phyloP scores from a whole-genome alignment of 2,113 vertebrate genomes.

The Pan paniscus region DNA sequence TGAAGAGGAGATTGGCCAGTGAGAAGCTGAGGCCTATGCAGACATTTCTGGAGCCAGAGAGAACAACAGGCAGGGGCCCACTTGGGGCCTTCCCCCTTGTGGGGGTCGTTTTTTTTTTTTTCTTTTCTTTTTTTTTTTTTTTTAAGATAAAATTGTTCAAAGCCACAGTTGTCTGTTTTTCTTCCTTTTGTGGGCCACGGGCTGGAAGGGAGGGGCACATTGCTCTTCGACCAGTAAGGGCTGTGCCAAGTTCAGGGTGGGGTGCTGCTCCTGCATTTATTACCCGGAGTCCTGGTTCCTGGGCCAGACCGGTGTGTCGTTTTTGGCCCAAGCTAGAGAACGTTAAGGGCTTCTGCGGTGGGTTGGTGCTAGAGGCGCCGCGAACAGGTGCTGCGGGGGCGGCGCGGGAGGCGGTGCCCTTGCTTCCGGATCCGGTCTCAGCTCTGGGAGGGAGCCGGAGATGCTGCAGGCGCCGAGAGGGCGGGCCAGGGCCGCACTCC shows the following conservation, averaged over 20 bases:
- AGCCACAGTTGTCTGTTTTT: conserved; percentile 16
- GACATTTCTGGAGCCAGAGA: conserved; percentile 33
- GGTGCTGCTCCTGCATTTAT: not conserved
- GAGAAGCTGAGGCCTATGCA: not conserved
- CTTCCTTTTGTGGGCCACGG: not conserved
- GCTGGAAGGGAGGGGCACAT: not conserved
- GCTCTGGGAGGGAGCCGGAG: not conserved
- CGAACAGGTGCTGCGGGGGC: not conserved
- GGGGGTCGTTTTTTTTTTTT: not conserved
- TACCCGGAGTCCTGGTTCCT: not conserved
- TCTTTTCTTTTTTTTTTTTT: not conserved
- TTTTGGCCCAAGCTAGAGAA: not conserved
- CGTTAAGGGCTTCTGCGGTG: accelerated
- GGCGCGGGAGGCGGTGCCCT: not conserved
- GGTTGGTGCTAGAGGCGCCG: accelerated
- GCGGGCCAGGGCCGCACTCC: accelerated
- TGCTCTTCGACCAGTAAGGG: not conserved
- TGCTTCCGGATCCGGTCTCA: conserved; percentile 62
- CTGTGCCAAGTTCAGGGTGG: not conserved
- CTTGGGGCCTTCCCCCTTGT: conserved; percentile 10
- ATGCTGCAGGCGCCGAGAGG: not conserved
- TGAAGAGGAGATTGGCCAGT: not conserved
- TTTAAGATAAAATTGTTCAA: conserved; percentile 68
- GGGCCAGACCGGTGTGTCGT: not conserved
- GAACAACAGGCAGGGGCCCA: conserved; percentile 39